A percentile compares a stretch with the other conserved stretches of the same genome.
These are phyloP conservation scores for Fragum fragum DNA, from an alignment of 2,888 invertebrate genomes.

Conservation along the genomic window DNA sequence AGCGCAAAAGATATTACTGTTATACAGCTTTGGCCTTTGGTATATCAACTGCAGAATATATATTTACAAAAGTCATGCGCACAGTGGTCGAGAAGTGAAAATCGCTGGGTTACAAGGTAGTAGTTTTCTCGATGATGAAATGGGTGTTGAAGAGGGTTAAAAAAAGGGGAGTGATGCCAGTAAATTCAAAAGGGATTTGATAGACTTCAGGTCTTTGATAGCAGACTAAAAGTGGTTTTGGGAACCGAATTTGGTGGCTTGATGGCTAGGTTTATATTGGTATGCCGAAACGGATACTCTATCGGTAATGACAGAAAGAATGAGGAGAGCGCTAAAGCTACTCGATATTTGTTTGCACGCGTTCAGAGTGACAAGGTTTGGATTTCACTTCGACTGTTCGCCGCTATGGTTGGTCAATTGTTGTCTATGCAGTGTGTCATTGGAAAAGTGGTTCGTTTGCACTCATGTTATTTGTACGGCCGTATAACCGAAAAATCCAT, in stretches of 20 bases:
- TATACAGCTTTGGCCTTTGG: constrained; percentile 59
- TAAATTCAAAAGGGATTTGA: constrained; percentile 38
- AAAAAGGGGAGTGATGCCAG: constrained; percentile 11
- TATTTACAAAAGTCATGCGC: constrained; percentile 54
- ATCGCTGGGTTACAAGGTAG: constrained; percentile 38
- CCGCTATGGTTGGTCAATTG: constrained; percentile 44
- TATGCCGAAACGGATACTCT: constrained; percentile 37
- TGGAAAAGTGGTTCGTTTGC: constrained; percentile 36
- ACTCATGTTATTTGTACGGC: constrained; percentile 31
- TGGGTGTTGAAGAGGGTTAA: constrained; percentile 29
- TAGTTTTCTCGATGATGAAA: constrained; percentile 60
- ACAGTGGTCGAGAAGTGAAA: constrained; percentile 42
- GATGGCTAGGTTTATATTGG: constrained; percentile 57
- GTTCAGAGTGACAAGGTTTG: background rate
- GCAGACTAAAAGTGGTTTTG: constrained; percentile 63
- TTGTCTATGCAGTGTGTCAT: constrained; percentile 44
- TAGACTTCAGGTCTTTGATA: too few relatives aligned
- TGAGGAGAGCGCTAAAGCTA: background rate
- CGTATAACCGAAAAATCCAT: constrained; percentile 31
- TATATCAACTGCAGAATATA: constrained; percentile 52
- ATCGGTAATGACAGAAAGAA: constrained; percentile 38
- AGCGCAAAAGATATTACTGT: constrained; percentile 32
- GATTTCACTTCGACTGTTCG: constrained; percentile 37
- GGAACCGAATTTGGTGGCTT: constrained; percentile 36
- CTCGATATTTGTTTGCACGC: constrained; percentile 13